Percentiles rank a stretch among this genome's conserved stretches.
Conservation (phyloP, 2,113 vertebrate species). For the Pomatostomus ruficeps region DNA sequence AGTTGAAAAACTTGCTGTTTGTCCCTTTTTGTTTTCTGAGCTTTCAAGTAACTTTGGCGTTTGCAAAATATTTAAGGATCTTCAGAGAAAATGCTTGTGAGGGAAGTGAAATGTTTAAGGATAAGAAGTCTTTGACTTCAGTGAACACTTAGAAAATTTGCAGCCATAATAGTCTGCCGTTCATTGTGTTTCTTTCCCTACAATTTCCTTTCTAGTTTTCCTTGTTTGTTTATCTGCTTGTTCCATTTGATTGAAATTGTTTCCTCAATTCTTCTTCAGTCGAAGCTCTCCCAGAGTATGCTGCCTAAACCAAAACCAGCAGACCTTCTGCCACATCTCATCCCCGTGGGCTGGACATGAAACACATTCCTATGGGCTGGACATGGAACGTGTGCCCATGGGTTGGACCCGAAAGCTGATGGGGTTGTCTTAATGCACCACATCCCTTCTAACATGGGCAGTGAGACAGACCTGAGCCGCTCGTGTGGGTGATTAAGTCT, state of each 20-base stretch:
- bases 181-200: neutral
- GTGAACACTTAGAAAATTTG: neutral
- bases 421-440: neutral
- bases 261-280: neutral
- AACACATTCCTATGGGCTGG: neutral
- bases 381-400: neutral
- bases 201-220: neutral
- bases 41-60: conserved; percentile 1
- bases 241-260: conserved; percentile 26
- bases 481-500: neutral
- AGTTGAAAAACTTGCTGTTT: conserved; percentile 28
- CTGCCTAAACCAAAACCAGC: neutral
- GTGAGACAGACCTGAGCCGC: neutral
- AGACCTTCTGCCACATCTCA: neutral
- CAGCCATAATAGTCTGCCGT: neutral
- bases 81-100: conserved; percentile 4
- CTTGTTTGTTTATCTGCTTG: conserved; percentile 13
- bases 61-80: neutral
- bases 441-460: neutral
- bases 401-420: neutral
- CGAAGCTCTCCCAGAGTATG: neutral
- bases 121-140: conserved; percentile 24
- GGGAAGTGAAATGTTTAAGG: neutral
- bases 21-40: conserved; percentile 1
- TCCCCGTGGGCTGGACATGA: accelerated